Evolutionary conservation across 1,140 invertebrate genomes (phyloP).

Genomic region (Drosophila willistoni): DNA sequence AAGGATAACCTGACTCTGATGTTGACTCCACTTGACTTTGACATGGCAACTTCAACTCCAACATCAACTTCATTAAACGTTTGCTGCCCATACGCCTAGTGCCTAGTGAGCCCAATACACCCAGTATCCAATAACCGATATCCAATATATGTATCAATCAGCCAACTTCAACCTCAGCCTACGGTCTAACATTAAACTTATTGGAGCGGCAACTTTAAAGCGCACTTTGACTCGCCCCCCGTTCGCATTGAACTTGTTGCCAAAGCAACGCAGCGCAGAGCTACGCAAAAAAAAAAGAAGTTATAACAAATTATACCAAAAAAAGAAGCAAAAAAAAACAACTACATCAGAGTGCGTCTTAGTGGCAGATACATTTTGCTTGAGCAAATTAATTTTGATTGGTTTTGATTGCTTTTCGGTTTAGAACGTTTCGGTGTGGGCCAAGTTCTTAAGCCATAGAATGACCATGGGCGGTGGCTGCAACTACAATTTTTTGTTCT

Average conservation of each 20-base stretch:
- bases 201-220: slow-evolving; percentile 78
- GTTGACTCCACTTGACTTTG: slow-evolving; percentile 70
- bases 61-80: slow-evolving; percentile 42
- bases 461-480: slow-evolving; percentile 72
- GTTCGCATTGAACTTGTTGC: slow-evolving; percentile 72
- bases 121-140: no score
- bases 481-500: not conserved
- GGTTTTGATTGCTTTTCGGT: slow-evolving; percentile 55
- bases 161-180: slow-evolving; percentile 1
- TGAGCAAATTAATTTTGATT: slow-evolving; percentile 80
- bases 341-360: slow-evolving; percentile 56
- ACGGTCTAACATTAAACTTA: slow-evolving; percentile 30
- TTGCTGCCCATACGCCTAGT: slow-evolving; percentile 19
- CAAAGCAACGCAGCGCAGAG: slow-evolving; percentile 38
- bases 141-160: slow-evolving; percentile 16
- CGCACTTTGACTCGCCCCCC: slow-evolving; percentile 52
- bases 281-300: slow-evolving; percentile 10
- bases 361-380: slow-evolving; percentile 68
- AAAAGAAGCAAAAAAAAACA: slow-evolving; percentile 33
- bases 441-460: slow-evolving; percentile 56
- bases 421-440: slow-evolving; percentile 50
- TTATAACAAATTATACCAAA: slow-evolving; percentile 62
- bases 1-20: slow-evolving; percentile 65
- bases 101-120: slow-evolving; percentile 9
- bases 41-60: slow-evolving; percentile 69